Evolutionary conservation across 64 coral and sea anemone species (phyloP), one percentile per base, ranked within the genome.

Genomic region (Pocillopora damicornis): DNA sequence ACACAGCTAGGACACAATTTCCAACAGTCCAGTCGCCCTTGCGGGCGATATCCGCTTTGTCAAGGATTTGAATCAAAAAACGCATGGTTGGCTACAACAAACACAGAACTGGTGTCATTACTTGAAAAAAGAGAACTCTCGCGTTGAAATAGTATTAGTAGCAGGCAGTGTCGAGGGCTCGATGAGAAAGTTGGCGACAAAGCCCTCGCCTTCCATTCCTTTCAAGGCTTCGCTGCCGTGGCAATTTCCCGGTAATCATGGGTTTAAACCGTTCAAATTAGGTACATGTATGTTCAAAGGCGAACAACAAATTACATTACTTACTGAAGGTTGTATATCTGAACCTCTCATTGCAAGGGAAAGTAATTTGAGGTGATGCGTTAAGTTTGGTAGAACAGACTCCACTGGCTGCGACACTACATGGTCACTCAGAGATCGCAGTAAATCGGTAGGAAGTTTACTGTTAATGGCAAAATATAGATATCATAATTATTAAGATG

Each of bases 1-100:
- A 96, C 26, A 96, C 94, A 4, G 94, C 87, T 74, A 96, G 88
- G 5, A 96, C 83, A 79, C 94, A 87, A 78, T 96, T 96, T 2
- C 94, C 94, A 77, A 87, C 67, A 73, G 79, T 89, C 94, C 94
- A 96, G 72, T 76, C 76, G 1, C 87, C 88, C 11, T 75, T 64
- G 26, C 63, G 75, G 14, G 83, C 25, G 38, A 90, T 90, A 17
- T 96, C 94, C 15, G 91, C 80, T 59, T 89, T 80, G 0, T 79
- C 58, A 57, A 96, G 82, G 65, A 96, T 87, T 81, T 87, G 88
- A 80, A 73, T 85, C 60, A 96, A 83, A 42, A 93, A 93, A 15
- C 86, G 91, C 69, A 96, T 88, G 0, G 91, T 96, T 11, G 91
- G 83, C 94, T 96, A 51, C 74, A 87, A 65, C 38, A 81, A 76